phyloP scores from a whole-genome alignment of 2,113 vertebrate species.

The Solea senegalensis region DNA sequence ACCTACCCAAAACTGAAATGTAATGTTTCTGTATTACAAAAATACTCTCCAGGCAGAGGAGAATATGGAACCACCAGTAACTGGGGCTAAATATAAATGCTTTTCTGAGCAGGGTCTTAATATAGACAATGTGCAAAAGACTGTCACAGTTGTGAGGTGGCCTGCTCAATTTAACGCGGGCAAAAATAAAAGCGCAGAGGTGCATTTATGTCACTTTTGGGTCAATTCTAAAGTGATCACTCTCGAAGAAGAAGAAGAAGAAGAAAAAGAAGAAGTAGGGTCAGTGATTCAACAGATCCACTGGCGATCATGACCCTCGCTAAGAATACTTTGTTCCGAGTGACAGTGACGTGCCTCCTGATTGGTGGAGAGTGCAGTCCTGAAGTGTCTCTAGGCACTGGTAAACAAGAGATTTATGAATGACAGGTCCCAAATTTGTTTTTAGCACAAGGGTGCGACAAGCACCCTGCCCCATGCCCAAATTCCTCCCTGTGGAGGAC shows the following conservation, averaged over 20 bases:
- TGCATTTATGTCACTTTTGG: slow-evolving; percentile 71
- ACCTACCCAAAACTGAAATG: slow-evolving; percentile 50
- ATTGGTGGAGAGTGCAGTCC: slow-evolving; percentile 45
- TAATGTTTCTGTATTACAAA: slow-evolving; percentile 59
- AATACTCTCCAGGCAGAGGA: slow-evolving; percentile 56
- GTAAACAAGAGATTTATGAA: slow-evolving; percentile 81
- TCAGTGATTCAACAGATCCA: slow-evolving; percentile 2
- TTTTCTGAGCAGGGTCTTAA: slow-evolving; percentile 79
- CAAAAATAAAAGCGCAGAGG: slow-evolving; percentile 73
- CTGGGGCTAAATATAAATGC: slow-evolving; percentile 78
- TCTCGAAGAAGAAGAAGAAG: slow-evolving; percentile 18
- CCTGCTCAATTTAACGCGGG: slow-evolving; percentile 75
- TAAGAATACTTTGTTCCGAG: slow-evolving; percentile 19
- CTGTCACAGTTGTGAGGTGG: slow-evolving; percentile 76
- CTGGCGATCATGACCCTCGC: not conserved
- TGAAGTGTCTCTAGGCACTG: slow-evolving; percentile 52
- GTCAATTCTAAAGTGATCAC: slow-evolving; percentile 46
- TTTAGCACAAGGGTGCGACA: slow-evolving; percentile 75
- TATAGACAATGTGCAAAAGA: slow-evolving; percentile 80
- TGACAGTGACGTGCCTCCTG: slow-evolving; percentile 22
- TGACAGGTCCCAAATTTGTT: slow-evolving; percentile 75
- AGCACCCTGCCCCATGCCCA: slow-evolving; percentile 70
- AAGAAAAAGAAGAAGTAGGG: slow-evolving; percentile 1
- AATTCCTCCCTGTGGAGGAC: slow-evolving; percentile 70
- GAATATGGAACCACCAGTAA: slow-evolving; percentile 77